A percentile compares a stretch with the other conserved stretches of the same genome.
Evolutionary conservation across 2,113 vertebrate genomes (phyloP).

Genomic region (Oryzias melastigma): DNA sequence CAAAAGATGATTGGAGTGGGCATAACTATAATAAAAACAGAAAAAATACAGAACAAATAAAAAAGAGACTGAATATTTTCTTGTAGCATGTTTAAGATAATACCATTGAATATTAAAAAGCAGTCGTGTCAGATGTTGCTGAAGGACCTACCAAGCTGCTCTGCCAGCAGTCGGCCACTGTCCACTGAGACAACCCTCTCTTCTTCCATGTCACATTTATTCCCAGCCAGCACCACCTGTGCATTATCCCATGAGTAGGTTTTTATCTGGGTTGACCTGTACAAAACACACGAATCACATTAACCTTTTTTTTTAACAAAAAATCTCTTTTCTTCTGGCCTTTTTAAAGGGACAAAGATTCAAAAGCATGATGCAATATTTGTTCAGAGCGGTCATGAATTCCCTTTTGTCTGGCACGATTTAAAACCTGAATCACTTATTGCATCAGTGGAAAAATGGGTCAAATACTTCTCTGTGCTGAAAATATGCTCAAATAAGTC

Average conservation of each 20-base stretch:
- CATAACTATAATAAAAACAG: no score
- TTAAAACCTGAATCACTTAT: conserved; percentile 39
- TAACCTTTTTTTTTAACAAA: not conserved
- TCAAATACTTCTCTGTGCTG: conserved; percentile 16
- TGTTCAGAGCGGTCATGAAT: conserved; percentile 11
- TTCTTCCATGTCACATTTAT: conserved; percentile 98
- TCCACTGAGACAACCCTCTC: conserved; percentile 91
- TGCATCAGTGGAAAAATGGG: conserved; percentile 39
- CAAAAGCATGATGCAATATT: conserved; percentile 18
- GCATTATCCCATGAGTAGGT: conserved; percentile 98
- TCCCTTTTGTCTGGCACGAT: conserved; percentile 12
- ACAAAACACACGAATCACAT: conserved; percentile 12
- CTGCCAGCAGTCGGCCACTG: conserved; percentile 89
- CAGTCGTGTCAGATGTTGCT: not conserved
- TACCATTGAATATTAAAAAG: no score
- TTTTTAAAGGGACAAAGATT: not conserved
- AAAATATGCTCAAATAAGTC: conserved; percentile 11
- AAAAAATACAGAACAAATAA: no score
- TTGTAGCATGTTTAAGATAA: not conserved
- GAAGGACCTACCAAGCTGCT: conserved; percentile 88
- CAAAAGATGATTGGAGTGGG: no score
- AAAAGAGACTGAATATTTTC: not conserved
- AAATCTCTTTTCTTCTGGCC: not conserved
- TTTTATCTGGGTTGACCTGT: conserved; percentile 98
- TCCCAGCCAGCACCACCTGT: conserved; percentile 94